These are phyloP conservation scores for Aphodius sticticus DNA, from an alignment of 2,888 invertebrate genomes.

Conservation along the genomic window DNA sequence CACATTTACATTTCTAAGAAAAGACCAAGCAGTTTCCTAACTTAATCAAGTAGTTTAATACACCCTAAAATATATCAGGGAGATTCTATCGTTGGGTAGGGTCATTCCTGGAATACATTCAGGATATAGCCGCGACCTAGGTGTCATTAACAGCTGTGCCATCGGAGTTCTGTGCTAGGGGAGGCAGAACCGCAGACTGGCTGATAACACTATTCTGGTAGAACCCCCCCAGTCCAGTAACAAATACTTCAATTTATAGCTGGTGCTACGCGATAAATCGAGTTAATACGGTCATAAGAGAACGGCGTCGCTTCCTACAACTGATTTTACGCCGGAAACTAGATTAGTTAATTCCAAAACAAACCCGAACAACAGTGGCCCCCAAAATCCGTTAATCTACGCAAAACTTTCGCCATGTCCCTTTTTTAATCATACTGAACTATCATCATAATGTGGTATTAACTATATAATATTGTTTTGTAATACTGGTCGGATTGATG, in stretches of 20 bases:
- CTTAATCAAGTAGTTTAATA: slow-evolving; percentile 8
- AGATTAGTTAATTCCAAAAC: slow-evolving; percentile 4
- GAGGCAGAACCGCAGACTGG: slow-evolving; percentile 44
- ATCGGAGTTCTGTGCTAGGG: slow-evolving; percentile 52
- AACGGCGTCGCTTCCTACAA: background rate
- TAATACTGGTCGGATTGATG: background rate
- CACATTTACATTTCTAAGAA: too few relatives aligned
- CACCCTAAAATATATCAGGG: slow-evolving; percentile 29
- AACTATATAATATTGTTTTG: background rate
- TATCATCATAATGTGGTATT: background rate
- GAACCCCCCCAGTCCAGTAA: slow-evolving; percentile 48
- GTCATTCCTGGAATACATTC: slow-evolving; percentile 45
- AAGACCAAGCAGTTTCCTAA: background rate
- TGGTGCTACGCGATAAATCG: slow-evolving; percentile 48
- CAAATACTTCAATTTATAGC: slow-evolving; percentile 56
- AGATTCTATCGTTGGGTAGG: slow-evolving; percentile 28
- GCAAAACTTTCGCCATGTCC: background rate
- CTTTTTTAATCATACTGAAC: background rate
- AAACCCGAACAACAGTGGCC: background rate
- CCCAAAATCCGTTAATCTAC: background rate
- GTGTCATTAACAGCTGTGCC: slow-evolving; percentile 54
- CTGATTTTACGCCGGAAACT: background rate
- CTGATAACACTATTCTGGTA: slow-evolving; percentile 43
- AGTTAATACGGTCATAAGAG: slow-evolving; percentile 48
- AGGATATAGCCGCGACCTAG: slow-evolving; percentile 46